These are phyloP conservation scores for Otocyon megalotis DNA, from an alignment of 2,113 vertebrate genomes.

Conservation along the genomic window DNA sequence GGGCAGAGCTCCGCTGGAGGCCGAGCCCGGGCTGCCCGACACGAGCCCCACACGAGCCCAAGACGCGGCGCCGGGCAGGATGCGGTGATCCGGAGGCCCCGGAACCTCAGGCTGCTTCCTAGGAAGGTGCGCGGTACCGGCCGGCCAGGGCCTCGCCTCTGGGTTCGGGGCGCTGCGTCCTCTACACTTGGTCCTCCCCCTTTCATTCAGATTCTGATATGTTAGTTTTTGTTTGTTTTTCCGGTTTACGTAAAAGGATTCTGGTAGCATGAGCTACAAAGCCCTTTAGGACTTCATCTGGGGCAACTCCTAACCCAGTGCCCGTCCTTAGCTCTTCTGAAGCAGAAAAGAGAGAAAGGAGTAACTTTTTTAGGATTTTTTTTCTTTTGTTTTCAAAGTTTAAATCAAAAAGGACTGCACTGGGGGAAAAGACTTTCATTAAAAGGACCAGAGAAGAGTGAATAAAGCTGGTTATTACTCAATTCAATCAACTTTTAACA, in stretches of 20 bases:
- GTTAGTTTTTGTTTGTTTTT: not conserved
- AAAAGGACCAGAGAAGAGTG: not conserved
- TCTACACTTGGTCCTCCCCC: not conserved
- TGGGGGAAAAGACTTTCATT: not conserved
- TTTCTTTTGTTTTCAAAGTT: conserved; percentile 44
- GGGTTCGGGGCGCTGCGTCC: too few relatives aligned
- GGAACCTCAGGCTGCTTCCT: too few relatives aligned
- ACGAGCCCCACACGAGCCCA: too few relatives aligned
- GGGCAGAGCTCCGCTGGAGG: too few relatives aligned
- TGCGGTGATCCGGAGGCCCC: too few relatives aligned
- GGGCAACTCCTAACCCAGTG: conserved; percentile 29
- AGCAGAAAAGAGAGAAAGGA: not conserved
- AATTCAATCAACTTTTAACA: conserved; percentile 42
- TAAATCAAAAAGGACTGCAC: conserved; percentile 35
- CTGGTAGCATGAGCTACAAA: conserved; percentile 31
- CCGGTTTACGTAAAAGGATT: conserved; percentile 27
- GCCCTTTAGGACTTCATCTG: not conserved
- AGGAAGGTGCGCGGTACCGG: too few relatives aligned
- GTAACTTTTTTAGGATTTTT: not conserved
- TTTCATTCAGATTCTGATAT: conserved; percentile 47
- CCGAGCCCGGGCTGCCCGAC: too few relatives aligned
- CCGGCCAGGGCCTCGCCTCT: too few relatives aligned
- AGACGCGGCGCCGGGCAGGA: too few relatives aligned
- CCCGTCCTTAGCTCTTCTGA: conserved; percentile 20
- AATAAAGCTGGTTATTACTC: conserved; percentile 28